Percentiles rank a stretch among this genome's conserved stretches.
phyloP scores from a whole-genome alignment of 1,140 invertebrate genomes.

The Stenopsyche tienmushanensis region DNA sequence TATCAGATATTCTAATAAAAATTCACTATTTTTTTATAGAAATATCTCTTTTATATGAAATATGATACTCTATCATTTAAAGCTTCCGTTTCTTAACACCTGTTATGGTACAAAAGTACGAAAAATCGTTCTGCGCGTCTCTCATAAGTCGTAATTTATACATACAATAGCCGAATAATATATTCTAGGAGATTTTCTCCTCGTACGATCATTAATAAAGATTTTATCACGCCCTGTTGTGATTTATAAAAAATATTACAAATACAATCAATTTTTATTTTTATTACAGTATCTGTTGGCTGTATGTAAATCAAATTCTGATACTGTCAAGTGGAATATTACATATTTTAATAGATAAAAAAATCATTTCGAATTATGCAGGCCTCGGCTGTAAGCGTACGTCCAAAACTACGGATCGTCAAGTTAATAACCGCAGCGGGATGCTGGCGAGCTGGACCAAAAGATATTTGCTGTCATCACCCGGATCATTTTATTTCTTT shows the following conservation, averaged over 20 bases:
- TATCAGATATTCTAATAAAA: too few species aligned
- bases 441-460: conserved; percentile 3
- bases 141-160: too few species aligned
- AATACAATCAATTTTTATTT: too few species aligned
- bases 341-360: neutral
- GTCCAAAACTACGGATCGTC: conserved; percentile 18
- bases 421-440: conserved; percentile 40
- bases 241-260: too few species aligned
- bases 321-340: neutral
- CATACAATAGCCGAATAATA: too few species aligned
- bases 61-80: conserved; percentile 18
- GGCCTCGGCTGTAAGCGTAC: neutral
- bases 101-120: too few species aligned
- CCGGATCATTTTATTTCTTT: conserved; percentile 34
- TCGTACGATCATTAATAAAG: too few species aligned
- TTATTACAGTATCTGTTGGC: too few species aligned
- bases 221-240: too few species aligned
- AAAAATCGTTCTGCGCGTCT: neutral
- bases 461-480: conserved; percentile 37
- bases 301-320: neutral
- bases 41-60: too few species aligned
- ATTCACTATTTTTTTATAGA: too few species aligned
- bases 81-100: conserved; percentile 26
- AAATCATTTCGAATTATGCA: neutral
- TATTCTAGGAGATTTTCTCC: too few species aligned